Evolutionary conservation across 1,140 invertebrate species (phyloP).

Genomic region (Steinernema khuongi): DNA sequence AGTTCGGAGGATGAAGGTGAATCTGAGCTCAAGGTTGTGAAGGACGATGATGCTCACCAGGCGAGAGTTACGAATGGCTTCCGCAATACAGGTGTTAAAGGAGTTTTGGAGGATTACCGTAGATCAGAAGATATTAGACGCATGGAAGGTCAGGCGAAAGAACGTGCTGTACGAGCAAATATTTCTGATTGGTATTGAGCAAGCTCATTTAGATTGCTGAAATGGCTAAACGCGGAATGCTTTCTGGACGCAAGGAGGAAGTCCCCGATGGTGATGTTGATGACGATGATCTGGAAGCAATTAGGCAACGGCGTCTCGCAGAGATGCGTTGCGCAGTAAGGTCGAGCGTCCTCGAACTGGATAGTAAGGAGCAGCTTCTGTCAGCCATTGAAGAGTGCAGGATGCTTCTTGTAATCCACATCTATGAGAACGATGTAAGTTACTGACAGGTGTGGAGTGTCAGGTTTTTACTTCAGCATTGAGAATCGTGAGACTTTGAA

Average conservation of each 20-base stretch:
- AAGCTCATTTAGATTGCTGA: neutral
- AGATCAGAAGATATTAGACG: neutral
- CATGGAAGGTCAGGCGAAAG: neutral
- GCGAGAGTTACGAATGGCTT: constrained; percentile 19
- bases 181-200: neutral
- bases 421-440: constrained; percentile 70
- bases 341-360: constrained; percentile 64
- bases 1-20: constrained; percentile 40
- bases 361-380: constrained; percentile 72
- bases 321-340: neutral
- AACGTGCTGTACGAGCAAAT: neutral
- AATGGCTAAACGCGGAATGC: constrained; percentile 27
- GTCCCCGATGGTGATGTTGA: neutral
- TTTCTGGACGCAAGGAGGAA: neutral
- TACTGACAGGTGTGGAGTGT: too few species aligned
- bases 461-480: too few species aligned
- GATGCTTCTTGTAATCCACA: constrained; percentile 80
- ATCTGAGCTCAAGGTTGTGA: constrained; percentile 23
- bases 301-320: neutral
- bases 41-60: constrained; percentile 40
- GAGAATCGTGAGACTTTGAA: too few species aligned
- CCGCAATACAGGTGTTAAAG: constrained; percentile 36
- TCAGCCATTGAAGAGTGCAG: constrained; percentile 77
- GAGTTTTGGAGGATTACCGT: constrained; percentile 30
- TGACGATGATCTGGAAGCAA: constrained; percentile 6